Evolutionary conservation across 1,140 invertebrate genomes (phyloP), one percentile per base, ranked within the genome.

Genomic region (Manduca sexta): DNA sequence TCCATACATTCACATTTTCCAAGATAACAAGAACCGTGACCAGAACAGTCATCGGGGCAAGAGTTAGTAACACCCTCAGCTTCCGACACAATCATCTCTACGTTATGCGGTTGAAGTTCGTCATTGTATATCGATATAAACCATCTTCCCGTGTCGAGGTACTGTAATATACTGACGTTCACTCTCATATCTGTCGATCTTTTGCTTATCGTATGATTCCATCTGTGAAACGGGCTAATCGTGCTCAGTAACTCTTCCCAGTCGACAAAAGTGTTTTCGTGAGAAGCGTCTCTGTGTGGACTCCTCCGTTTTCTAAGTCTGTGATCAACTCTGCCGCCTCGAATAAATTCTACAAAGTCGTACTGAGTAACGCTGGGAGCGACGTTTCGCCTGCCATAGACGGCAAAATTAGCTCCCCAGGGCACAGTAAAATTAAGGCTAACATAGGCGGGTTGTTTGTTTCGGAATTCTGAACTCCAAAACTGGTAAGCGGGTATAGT

Each of bases 121-220:
- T 99, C 97, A 85, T 99, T 99, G 84, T 98, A 98, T 49, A 98
- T 90, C 3, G 95, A 95, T 26, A 99, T 88, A 86, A 97, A 99
- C 97, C 97, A 98, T 48, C 93, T 90, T 4, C 97, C 97, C 10
- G 93, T 93, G 72, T 98, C 95, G 52, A 99, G 86, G 79, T 95
- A 96, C 72, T 97, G 93, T 35, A 96, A 85, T 47, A 97, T 88
- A 45, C 93, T 94, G 10, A 95, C 93, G 75, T 95, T 95, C 15
- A 94, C 92, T 76, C 92, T 88, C 89, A 93, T 92, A 51, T 91
- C 88, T 30, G 79, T 88, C 42, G 82, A 90, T 61, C 90, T 70
- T 65, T 89, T 90, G 31, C 78, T 80, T 61, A 90, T 88, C 45
- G 88, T 88, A 57, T 90, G 89, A 67, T 77, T 90, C 88, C 64